A percentile compares a stretch with the other conserved stretches of the same genome.
phyloP scores from a whole-genome alignment of 2,888 invertebrate genomes.

The Melinaea marsaeus region DNA sequence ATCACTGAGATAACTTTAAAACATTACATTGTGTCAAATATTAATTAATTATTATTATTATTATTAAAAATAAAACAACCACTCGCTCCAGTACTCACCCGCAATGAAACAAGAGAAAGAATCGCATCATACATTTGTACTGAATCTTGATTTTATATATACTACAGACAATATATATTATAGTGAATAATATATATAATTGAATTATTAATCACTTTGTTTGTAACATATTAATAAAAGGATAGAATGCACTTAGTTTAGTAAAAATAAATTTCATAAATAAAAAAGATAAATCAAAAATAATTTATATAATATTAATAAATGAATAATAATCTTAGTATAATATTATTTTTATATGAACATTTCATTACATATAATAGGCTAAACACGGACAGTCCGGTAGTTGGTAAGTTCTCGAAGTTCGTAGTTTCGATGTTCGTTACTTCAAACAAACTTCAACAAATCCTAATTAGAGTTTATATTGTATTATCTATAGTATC shows the following conservation, averaged over 20 bases:
- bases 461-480: conserved; percentile 19
- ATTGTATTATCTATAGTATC: conserved; percentile 9
- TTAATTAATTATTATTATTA: background rate
- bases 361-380: too few species aligned
- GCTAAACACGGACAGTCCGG: conserved; percentile 13
- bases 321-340: too few species aligned
- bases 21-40: too few species aligned
- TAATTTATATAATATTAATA: too few species aligned
- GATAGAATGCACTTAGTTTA: too few species aligned
- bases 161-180: background rate
- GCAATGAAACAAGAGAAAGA: conserved; percentile 19
- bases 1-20: too few species aligned
- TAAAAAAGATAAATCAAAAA: too few species aligned
- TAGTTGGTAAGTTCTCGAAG: conserved; percentile 25
- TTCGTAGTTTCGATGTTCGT: conserved; percentile 23
- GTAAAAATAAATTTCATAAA: too few species aligned
- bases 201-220: too few species aligned
- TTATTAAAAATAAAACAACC: background rate
- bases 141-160: conserved; percentile 15
- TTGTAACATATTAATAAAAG: too few species aligned
- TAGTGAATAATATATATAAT: too few species aligned
- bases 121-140: conserved; percentile 22
- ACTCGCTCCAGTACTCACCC: conserved; percentile 21
- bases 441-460: conserved; percentile 15
- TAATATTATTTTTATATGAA: too few species aligned